Base-by-base conservation (phyloP, 1,140 invertebrate genomes). In the Pogonomyrmex californicus region DNA sequence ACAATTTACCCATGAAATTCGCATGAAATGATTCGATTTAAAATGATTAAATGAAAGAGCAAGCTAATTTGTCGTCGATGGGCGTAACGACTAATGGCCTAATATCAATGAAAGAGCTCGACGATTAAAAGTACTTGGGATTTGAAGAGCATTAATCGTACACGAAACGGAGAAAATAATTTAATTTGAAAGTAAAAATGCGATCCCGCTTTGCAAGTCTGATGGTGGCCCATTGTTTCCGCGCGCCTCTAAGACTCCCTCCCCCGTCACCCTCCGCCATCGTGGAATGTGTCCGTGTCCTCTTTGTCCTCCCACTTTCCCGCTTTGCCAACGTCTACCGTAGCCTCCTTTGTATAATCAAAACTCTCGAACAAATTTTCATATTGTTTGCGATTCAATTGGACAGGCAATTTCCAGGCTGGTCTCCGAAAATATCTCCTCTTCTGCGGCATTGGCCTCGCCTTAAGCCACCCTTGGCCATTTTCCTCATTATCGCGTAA, bases 351-450 rank as follows among this genome's bases (percentile, higher is more conserved):
- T 95, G 93, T 94, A 94, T 94, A 93, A 95, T 94, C 94, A 94
- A 94, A 95, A 95, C 94, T 95, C 94, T 94, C 91, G 93, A 94
- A 94, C 93, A 94, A 94, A 95, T 95, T 95, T 95, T 95, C 93
- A 95, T 94, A 94, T 94, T 94, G 94, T 95, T 94, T 95, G 94
- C 92, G 93, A 95, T 95, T 95, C 94, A 94, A 94, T 94, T 94
- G 94, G 93, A 94, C 92, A 93, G 92, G 93, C 93, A 94, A 95
- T 94, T 94, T 94, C 92, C 93, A 90, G 91, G 90, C 91, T 88
- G 41, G 92, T 93, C 93, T 94, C 94, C 93, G 91, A 91, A 94
- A 94, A 93, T 92, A 93, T 91, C 91, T 92, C 86, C 90, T 86
- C 90, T 91, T 73, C 81, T 73, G n/a, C 60, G 63, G 56, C 90